Conservation (phyloP, 2,888 invertebrate species). For the Thymelicus lineola region DNA sequence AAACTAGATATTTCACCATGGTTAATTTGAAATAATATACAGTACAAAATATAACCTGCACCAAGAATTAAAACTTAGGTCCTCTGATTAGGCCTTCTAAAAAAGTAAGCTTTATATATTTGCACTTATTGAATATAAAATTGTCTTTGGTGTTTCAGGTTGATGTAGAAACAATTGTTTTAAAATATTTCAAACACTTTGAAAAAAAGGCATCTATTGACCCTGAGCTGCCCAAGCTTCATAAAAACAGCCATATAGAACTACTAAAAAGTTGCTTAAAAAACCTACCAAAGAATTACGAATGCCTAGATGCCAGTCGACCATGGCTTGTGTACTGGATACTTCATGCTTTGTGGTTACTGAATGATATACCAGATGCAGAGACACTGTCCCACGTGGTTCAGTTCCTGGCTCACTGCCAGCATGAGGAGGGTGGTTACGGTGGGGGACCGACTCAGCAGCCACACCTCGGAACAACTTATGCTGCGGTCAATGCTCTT, state of each 20-base stretch:
- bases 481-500: constrained; percentile 97
- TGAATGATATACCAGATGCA: constrained; percentile 77
- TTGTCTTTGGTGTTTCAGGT: constrained; percentile 57
- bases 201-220: constrained; percentile 74
- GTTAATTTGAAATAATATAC: too few species aligned
- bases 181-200: constrained; percentile 71
- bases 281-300: constrained; percentile 88
- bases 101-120: too few species aligned
- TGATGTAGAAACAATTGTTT: constrained; percentile 68
- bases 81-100: too few species aligned
- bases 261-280: constrained; percentile 89
- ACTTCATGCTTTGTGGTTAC: constrained; percentile 93
- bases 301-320: constrained; percentile 96
- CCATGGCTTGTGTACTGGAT: constrained; percentile 99
- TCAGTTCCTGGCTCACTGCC: constrained; percentile 85
- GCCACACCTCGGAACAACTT: constrained; percentile 98
- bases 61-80: too few species aligned
- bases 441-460: constrained; percentile 97
- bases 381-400: constrained; percentile 70
- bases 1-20: too few species aligned
- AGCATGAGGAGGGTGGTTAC: constrained; percentile 93
- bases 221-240: constrained; percentile 85
- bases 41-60: too few species aligned
- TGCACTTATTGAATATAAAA: too few species aligned
- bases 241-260: constrained; percentile 86